Base-by-base conservation (phyloP, 2,797 vertebrate genomes). In the Danionella dracula region DNA sequence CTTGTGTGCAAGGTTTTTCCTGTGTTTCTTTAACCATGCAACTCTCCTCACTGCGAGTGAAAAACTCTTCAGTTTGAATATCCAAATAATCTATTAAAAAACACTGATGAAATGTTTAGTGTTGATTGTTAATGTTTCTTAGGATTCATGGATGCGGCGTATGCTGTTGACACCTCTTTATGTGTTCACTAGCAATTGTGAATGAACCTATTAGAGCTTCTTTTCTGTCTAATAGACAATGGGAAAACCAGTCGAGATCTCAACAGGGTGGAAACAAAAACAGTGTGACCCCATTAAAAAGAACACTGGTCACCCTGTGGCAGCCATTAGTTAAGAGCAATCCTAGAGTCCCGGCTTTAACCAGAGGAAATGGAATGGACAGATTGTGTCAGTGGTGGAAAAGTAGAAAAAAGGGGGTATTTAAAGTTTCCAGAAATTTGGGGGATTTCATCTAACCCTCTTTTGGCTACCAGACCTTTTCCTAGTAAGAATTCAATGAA, bases 101-200 rank as follows among this genome's bases (percentile, higher is more conserved):
- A 31, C 9, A 31, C 3, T 31, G 29, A 31, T 31, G 5, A 5
- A 9, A 5, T 31, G 29, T 31, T n/a, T n/a, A n/a, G n/a, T n/a
- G n/a, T n/a, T n/a, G n/a, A n/a, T n/a, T n/a, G n/a, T n/a, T n/a
- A n/a, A n/a, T n/a, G 79, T 73, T 57, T 75, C 64, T 58, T 34
- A 76, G 34, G 10, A 41, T 2, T 40, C 59, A 74, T 45, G 37
- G 50, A 81, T 86, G 79, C 83, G 35, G 42, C 5, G 13, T 64
- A n/a, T 64, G 48, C 50, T 74, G 75, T 50, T 46, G 49, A 10
- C 65, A 62, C 6, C 11, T 57, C 68, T 72, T 83, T 76, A 76
- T 11, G 79, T 75, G 49, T 65, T 41, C 58, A 31, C 41, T 61
- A 20, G 48, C 67, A 81, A 66, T 61, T 46, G 50, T 6, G 17